Evolutionary conservation across 2,797 vertebrate genomes (phyloP).

Genomic region (Ciconia nigra): DNA sequence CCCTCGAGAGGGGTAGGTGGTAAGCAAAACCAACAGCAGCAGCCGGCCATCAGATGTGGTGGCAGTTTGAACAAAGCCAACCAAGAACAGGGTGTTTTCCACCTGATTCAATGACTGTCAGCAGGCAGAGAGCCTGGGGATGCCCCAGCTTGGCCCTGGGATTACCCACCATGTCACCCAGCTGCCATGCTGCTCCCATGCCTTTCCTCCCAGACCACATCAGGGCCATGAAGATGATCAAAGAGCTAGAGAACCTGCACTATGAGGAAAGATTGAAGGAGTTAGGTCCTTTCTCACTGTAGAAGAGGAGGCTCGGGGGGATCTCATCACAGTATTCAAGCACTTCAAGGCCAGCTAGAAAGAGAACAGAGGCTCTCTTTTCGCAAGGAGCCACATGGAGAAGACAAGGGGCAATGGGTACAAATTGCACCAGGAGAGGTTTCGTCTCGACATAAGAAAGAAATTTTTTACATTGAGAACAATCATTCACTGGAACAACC

Average conservation of each 20-base stretch:
- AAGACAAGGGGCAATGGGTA: background rate
- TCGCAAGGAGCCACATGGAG: background rate
- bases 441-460: background rate
- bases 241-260: background rate
- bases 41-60: fast-evolving
- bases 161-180: fast-evolving
- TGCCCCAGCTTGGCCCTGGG: background rate
- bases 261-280: background rate
- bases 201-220: background rate
- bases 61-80: background rate
- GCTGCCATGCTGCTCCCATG: background rate
- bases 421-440: background rate
- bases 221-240: background rate
- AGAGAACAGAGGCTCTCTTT: background rate
- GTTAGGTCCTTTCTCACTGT: background rate
- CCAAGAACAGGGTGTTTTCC: background rate
- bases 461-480: background rate
- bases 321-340: background rate
- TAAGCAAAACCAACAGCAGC: background rate
- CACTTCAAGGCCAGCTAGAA: background rate
- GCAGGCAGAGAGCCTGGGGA: background rate
- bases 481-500: background rate
- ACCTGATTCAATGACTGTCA: background rate
- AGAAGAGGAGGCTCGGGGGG: background rate
- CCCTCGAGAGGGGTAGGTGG: background rate